Conservation (phyloP, 2,888 invertebrate species). For the Boloria euphrosyne region DNA sequence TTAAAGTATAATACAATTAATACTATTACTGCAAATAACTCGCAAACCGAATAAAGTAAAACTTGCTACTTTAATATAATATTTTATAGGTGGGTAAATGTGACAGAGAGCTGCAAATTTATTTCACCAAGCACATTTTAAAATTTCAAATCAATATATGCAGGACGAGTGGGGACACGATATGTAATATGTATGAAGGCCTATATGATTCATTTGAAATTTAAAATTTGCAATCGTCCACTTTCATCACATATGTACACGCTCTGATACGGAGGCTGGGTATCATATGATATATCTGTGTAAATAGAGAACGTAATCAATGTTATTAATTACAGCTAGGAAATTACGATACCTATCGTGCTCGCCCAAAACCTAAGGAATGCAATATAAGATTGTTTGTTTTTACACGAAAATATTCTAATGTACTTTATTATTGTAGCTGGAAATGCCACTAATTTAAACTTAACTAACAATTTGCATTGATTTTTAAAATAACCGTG, state of each 20-base stretch:
- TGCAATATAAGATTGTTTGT: background rate
- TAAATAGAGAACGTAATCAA: slow-evolving; percentile 20
- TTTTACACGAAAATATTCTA: background rate
- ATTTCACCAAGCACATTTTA: slow-evolving; percentile 25
- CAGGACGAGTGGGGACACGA: slow-evolving; percentile 33
- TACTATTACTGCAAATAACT: too few relatives aligned
- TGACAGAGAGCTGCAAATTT: slow-evolving; percentile 13
- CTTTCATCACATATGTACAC: slow-evolving; percentile 20
- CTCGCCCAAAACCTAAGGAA: background rate
- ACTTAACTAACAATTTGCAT: too few relatives aligned
- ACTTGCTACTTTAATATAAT: too few relatives aligned
- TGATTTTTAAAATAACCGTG: too few relatives aligned
- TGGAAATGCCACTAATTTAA: too few relatives aligned
- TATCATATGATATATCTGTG: slow-evolving; percentile 19
- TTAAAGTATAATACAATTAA: too few relatives aligned
- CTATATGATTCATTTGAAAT: slow-evolving; percentile 26
- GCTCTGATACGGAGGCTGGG: slow-evolving; percentile 15
- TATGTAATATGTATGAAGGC: slow-evolving; percentile 36
- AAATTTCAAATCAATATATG: slow-evolving; percentile 38
- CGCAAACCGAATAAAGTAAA: too few relatives aligned
- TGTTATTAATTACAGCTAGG: slow-evolving; percentile 10
- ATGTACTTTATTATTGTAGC: too few relatives aligned
- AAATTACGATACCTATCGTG: slow-evolving; percentile 2
- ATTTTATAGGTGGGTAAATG: slow-evolving; percentile 1
- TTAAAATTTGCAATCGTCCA: slow-evolving; percentile 23